Evolutionary conservation across 2,888 invertebrate genomes (phyloP), one percentile per base, ranked within the genome.

Genomic region (Sarcophaga carnaria): DNA sequence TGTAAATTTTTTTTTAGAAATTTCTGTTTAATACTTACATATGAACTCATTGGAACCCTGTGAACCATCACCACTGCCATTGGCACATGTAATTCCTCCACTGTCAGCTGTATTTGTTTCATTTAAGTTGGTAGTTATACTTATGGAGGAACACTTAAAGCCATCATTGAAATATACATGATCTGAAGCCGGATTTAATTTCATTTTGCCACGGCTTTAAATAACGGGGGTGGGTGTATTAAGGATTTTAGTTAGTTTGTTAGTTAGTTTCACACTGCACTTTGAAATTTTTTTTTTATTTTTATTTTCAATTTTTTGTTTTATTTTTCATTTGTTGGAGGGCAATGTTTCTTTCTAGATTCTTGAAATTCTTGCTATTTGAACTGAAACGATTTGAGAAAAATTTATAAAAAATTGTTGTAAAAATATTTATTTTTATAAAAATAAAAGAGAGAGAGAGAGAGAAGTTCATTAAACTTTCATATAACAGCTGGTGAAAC

Each of bases 41-140:
- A 94, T 94, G 88, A 94, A 93, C 89, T 95, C 95, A 89, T 95
- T 95, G 89, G 95, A 95, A 88, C 95, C 95, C 90, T 94, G 94
- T 75, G 94, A 93, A 80, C 93, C 94, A 76, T 92, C 93, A 45
- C 82, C 89, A 82, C 70, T 82, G 47, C 88, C 89, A 87, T 94
- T 93, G 62, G 74, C 22, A 76, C 54, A 75, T 17, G 14, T 25
- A 12, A 66, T 94, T 70, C 92, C 93, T 70, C 80, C 89, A 70
- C 67, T 80, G 45, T 89, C 88, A 86, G 94, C 93, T 49, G 37
- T n/a, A 75, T 79, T 81, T 75, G 80, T 71, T 84, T 92, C 94
- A 67, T 90, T 89, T 20, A 89, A 60, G 82, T 92, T 91, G 22
- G 90, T 91, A 74, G 90, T 91, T 27, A 93, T 93, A 88, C 92